A percentile compares a stretch with the other conserved stretches of the same genome.
phyloP scores from a whole-genome alignment of 2,113 vertebrate species.

The Cottus gobio region DNA sequence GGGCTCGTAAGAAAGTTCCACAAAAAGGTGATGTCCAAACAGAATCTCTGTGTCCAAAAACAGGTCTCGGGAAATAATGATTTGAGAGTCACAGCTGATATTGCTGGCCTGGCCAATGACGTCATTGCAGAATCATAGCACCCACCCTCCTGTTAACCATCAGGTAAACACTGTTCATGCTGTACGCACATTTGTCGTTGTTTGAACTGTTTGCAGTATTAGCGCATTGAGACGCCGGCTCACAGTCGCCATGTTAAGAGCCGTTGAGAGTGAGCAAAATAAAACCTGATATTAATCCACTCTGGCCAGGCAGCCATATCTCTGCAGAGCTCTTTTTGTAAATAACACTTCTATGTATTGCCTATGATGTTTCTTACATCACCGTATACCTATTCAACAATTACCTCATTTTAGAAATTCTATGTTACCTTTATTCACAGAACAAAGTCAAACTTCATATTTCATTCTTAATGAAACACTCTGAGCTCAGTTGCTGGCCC shows the following conservation, averaged over 20 bases:
- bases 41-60: constrained; percentile 1
- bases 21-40: background rate
- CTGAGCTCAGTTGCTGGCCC: constrained; percentile 50
- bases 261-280: background rate
- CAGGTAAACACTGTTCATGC: no score
- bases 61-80: background rate
- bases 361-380: background rate
- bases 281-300: background rate
- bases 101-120: background rate
- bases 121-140: no score
- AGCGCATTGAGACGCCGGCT: no score
- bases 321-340: background rate
- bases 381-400: background rate
- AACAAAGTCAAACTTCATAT: constrained; percentile 42
- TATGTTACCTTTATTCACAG: constrained; percentile 24
- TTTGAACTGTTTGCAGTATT: no score
- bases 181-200: no score
- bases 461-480: constrained; percentile 62
- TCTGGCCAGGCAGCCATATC: background rate
- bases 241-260: background rate
- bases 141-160: no score
- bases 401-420: constrained; percentile 15
- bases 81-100: background rate
- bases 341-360: background rate
- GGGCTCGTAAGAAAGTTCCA: constrained; percentile 11